A percentile compares a stretch with the other conserved stretches of the same genome.
These are phyloP conservation scores for Camptogramma bilineatum DNA, from an alignment of 2,888 invertebrate species.

Conservation along the genomic window DNA sequence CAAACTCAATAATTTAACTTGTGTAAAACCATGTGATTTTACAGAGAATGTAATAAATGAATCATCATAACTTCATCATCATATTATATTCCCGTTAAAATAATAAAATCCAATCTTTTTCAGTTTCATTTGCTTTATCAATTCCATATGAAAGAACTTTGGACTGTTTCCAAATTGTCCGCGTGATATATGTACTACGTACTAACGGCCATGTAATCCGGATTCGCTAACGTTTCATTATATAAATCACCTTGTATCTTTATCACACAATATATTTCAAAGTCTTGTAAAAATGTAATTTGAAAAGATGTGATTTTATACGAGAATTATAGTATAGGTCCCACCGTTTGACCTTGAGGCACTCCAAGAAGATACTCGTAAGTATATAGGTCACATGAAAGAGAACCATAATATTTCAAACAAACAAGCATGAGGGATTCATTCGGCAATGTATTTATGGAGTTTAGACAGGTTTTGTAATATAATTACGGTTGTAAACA, in stretches of 20 bases:
- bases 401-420: conserved; percentile 31
- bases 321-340: conserved; percentile 39
- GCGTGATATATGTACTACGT: conserved; percentile 65
- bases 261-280: conserved; percentile 41
- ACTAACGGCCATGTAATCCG: conserved; percentile 55
- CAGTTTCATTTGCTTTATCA: conserved; percentile 45
- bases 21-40: conserved; percentile 9
- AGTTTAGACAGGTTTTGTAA: conserved; percentile 47
- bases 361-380: conserved; percentile 44
- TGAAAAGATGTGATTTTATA: conserved; percentile 23
- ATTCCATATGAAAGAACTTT: conserved; percentile 58
- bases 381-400: conserved; percentile 44
- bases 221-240: conserved; percentile 61
- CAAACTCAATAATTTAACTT: conserved; percentile 12
- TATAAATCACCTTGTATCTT: conserved; percentile 57
- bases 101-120: conserved; percentile 46
- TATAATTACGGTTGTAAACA: conserved; percentile 59
- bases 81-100: conserved; percentile 42
- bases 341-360: conserved; percentile 47
- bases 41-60: conserved; percentile 26
- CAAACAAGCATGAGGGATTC: conserved; percentile 45
- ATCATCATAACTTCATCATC: conserved; percentile 30
- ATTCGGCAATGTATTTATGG: conserved; percentile 42
- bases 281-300: conserved; percentile 27
- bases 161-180: conserved; percentile 69